Base-by-base conservation (phyloP, 1,140 invertebrate species). In the Mamestra configurata region DNA sequence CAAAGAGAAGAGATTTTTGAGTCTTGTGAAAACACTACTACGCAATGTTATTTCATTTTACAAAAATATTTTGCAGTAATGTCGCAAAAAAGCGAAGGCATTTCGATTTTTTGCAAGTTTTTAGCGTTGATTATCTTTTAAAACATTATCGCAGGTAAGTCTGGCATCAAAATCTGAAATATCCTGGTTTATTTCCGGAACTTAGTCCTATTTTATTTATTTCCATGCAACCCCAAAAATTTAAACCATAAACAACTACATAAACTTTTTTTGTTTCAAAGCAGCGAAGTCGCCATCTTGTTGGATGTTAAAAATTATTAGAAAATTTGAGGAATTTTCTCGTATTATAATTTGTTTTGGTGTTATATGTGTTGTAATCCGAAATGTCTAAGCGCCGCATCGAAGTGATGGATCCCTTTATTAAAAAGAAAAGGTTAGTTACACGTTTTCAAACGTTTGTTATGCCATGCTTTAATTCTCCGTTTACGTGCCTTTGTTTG, bases 351-450 rank as follows among this genome's bases (percentile, higher is more conserved):
- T 86, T 82, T 72, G 24, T 77, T 70, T 79, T 64, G 22, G 80
- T 85, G 82, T 86, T 92, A 73, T 89, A 88, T 88, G 86, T 89
- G 85, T 86, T 82, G 53, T 84, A 81, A 70, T 79, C 55, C 72
- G 85, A 84, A 78, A 98, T 98, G 97, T 98, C 97, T 20, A 98
- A 98, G 91, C 95, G 97, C 82, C 96, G 97, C 88, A 98, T 98
- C 87, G 97, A 98, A 95, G 97, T 98, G 31, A 96, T 97, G 82
- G 97, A 98, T 91, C 97, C 97, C 4, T 98, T 97, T 91, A 95
- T 97, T 72, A 98, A 98, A 88, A 96, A 96, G 88, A 97, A 96
- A 94, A 95, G 96, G 97, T 98, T 90, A 96, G 95, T 95, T 72
- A 51, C 71, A 82, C 57, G 70, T 82, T 81, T 57, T 83, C 79